Conservation (phyloP, 2,113 vertebrate species). For the Nymphicus hollandicus region DNA sequence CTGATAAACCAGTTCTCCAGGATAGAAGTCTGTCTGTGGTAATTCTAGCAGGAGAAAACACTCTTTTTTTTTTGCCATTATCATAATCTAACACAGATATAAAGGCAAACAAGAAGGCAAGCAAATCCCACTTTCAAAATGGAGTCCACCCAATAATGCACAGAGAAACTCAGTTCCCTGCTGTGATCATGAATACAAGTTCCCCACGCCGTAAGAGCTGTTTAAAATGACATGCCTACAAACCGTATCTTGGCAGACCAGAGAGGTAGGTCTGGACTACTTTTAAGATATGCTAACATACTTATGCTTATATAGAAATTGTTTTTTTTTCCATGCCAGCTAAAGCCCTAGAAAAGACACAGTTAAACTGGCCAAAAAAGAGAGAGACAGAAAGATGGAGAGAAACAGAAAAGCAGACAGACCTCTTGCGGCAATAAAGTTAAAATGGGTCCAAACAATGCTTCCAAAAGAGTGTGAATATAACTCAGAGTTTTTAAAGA, state of each 20-base stretch:
- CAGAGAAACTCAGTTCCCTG: background rate
- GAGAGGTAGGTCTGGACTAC: background rate
- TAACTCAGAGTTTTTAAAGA: background rate
- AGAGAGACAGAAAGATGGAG: accelerated
- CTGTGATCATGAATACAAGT: background rate
- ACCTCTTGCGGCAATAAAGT: background rate
- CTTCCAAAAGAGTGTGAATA: background rate
- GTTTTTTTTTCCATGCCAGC: background rate
- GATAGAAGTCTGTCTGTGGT: background rate
- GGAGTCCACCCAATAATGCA: background rate
- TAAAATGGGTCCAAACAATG: background rate
- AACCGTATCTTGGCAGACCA: background rate
- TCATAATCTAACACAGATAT: background rate
- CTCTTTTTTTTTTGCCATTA: background rate
- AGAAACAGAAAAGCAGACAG: background rate
- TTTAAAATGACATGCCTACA: background rate
- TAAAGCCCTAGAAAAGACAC: background rate
- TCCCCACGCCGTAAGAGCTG: background rate
- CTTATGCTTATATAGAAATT: background rate
- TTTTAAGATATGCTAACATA: background rate
- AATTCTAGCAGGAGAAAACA: background rate
- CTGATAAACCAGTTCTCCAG: background rate
- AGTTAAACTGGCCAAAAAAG: background rate
- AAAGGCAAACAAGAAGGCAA: background rate
- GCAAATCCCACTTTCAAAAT: background rate